Conservation (phyloP, 2,113 vertebrate species). For the Brachyhypopomus gauderio region DNA sequence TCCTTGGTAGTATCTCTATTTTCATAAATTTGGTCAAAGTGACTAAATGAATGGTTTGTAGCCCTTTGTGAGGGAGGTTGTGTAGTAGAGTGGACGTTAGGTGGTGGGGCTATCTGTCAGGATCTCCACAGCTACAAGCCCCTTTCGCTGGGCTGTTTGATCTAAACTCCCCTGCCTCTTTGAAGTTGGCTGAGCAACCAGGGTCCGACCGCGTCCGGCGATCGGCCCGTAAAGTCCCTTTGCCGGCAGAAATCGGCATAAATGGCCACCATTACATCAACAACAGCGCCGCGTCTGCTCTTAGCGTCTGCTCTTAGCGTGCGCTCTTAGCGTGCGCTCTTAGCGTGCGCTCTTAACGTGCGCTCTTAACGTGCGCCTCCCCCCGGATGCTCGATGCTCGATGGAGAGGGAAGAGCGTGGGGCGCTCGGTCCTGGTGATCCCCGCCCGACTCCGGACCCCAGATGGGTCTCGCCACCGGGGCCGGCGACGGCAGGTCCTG, state of each 20-base stretch:
- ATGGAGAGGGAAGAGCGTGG: neutral
- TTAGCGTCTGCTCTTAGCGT: too few relatives aligned
- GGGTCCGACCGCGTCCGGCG: constrained; percentile 56
- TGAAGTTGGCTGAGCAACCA: constrained; percentile 54
- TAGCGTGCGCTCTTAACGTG: too few relatives aligned
- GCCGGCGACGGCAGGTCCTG: neutral
- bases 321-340: too few relatives aligned
- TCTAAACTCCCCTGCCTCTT: constrained; percentile 51
- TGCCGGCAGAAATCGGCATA: constrained; percentile 54
- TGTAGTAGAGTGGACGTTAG: constrained; percentile 39
- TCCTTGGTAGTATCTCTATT: neutral
- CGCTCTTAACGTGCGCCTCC: too few relatives aligned
- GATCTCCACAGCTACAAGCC: constrained; percentile 54
- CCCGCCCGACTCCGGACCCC: neutral
- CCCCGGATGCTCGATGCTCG: too few relatives aligned
- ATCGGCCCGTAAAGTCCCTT: constrained; percentile 52
- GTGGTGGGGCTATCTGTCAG: constrained; percentile 43
- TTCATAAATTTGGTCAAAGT: neutral
- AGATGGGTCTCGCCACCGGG: neutral
- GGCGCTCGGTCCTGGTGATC: neutral
- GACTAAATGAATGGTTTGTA: neutral
- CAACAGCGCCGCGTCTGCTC: constrained; percentile 43
- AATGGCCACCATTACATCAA: constrained; percentile 60
- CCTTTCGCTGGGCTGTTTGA: constrained; percentile 41
- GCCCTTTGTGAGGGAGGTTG: constrained; percentile 35